Percentiles rank a stretch among this genome's conserved stretches.
phyloP scores from a whole-genome alignment of 2,888 invertebrate genomes.

The Rhogogaster chlorosoma region DNA sequence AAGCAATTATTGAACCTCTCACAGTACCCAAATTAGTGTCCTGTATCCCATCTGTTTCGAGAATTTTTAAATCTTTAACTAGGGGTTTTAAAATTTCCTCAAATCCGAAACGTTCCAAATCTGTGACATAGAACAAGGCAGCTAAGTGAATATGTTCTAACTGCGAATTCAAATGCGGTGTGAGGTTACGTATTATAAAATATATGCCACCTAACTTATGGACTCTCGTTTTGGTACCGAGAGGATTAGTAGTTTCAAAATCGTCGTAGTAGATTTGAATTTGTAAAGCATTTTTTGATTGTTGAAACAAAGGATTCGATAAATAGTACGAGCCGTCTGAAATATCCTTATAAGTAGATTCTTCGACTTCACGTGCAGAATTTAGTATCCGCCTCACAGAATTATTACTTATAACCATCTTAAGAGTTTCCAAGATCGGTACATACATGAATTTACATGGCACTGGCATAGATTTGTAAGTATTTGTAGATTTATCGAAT shows the following conservation, averaged over 20 bases:
- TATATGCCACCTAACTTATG: slow-evolving; percentile 58
- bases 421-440: slow-evolving; percentile 52
- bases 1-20: slow-evolving; percentile 54
- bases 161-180: slow-evolving; percentile 53
- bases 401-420: slow-evolving; percentile 38
- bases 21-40: slow-evolving; percentile 32
- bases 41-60: slow-evolving; percentile 52
- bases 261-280: slow-evolving; percentile 57
- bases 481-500: slow-evolving; percentile 37
- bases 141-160: slow-evolving; percentile 57
- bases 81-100: slow-evolving; percentile 41
- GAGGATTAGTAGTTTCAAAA: no score
- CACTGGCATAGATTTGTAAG: slow-evolving; percentile 32
- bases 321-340: slow-evolving; percentile 54
- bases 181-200: slow-evolving; percentile 56
- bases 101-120: slow-evolving; percentile 53
- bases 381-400: background rate
- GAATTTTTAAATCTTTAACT: slow-evolving; percentile 52
- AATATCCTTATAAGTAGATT: slow-evolving; percentile 17
- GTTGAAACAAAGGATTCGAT: slow-evolving; percentile 52
- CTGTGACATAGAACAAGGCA: slow-evolving; percentile 53
- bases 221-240: slow-evolving; percentile 43
- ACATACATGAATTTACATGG: no score
- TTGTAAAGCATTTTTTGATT: slow-evolving; percentile 52
- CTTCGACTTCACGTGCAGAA: background rate